A percentile compares a stretch with the other conserved stretches of the same genome.
phyloP scores from a whole-genome alignment of 2,797 vertebrate species.

The Melopsittacus undulatus region DNA sequence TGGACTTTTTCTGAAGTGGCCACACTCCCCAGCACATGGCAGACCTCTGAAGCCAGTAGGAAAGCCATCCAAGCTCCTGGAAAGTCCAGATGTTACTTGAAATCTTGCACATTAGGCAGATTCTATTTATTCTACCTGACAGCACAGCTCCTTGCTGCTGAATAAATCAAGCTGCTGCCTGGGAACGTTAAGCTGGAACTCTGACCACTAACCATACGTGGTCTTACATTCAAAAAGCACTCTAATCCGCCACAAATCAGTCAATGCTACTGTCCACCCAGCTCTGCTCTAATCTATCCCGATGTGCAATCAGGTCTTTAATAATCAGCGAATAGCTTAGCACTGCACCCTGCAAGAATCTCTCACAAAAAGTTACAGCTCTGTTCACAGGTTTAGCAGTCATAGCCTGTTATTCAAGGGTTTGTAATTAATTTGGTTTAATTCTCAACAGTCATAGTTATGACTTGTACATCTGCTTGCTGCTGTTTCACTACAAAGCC shows the following conservation, averaged over 20 bases:
- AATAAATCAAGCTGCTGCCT: conserved; percentile 14
- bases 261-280: neutral
- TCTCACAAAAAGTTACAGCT: neutral
- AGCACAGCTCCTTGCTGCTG: neutral
- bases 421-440: neutral
- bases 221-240: neutral
- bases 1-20: conserved; percentile 77
- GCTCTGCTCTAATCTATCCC: neutral
- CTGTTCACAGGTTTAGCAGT: neutral
- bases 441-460: neutral
- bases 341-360: neutral
- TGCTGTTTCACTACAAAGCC: neutral
- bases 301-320: neutral
- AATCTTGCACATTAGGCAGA: neutral
- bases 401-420: neutral
- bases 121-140: neutral
- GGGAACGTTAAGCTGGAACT: conserved; percentile 3
- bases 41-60: conserved; percentile 77
- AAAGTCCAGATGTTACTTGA: neutral
- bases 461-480: neutral
- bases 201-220: neutral
- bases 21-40: conserved; percentile 80
- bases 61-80: conserved; percentile 49
- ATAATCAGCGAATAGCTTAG: neutral
- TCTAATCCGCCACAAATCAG: conserved; percentile 17